Evolutionary conservation across 2,797 vertebrate genomes (phyloP), one percentile per base, ranked within the genome.

Genomic region (Cuculus canorus): DNA sequence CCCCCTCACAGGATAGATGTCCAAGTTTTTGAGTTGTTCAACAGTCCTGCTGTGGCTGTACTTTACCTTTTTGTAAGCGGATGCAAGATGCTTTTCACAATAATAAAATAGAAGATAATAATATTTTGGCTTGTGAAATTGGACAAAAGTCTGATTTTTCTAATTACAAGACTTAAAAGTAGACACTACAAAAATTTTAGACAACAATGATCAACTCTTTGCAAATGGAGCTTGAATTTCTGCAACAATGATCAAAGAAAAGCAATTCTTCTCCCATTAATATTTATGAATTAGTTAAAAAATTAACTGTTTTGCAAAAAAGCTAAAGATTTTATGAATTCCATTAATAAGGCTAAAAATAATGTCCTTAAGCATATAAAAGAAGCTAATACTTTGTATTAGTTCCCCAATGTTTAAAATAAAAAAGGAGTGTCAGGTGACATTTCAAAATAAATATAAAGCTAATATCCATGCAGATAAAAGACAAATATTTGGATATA

Each of bases 401-500:
- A 45, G 23, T 57, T 88, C 21, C 5, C 2, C 9, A 32, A 9
- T 27, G 14, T 79, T 81, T 61, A 75, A 71, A 81, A 82, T 5
- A 64, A 68, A 88, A 65, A 65, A 28, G 2, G 25, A 80, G 1
- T 78, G 3, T 2, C 23, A 65, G 24, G 10, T 78, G 43, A 78
- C 39, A 15, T 13, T 24, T 82, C 54, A 71, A 88, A 92, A 86
- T 71, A 81, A 78, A 75, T 48, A 48, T 28, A 64, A 66, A 56
- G 33, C 28, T 68, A 78, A 59, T 83, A 68, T 11, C 2, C 0
- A 83, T 43, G 53, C 13, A 78, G 57, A 82, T 50, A 75, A 92
- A 83, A 65, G 35, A 61, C 50, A 93, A 90, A 90, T 84, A 75
- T 93, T 90, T 93, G 41, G n/a, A 59, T 86, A 84, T 56, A 66